Evolutionary conservation across 2,888 invertebrate genomes (phyloP).

Genomic region (Dasysyrphus albostriatus): DNA sequence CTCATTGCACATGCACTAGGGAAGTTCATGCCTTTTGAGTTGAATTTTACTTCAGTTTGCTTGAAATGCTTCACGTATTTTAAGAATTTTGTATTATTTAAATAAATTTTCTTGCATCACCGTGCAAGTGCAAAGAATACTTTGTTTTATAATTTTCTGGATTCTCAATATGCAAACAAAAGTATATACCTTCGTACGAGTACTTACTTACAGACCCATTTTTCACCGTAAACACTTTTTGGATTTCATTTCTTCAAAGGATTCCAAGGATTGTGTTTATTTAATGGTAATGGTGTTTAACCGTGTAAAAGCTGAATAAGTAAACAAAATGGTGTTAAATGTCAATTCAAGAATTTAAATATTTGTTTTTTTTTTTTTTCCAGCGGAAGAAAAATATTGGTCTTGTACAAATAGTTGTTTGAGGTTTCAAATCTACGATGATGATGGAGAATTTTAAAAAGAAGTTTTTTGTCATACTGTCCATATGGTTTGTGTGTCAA

Average conservation of each 20-base stretch:
- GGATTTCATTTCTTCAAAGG: neutral
- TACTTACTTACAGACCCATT: neutral
- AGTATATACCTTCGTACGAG: neutral
- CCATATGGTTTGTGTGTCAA: too few species aligned
- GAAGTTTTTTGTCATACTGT: too few species aligned
- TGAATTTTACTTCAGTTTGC: neutral
- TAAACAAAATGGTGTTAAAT: slow-evolving; percentile 3
- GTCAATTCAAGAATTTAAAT: neutral
- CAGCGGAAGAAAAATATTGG: too few species aligned
- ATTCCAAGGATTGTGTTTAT: neutral
- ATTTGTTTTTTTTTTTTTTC: neutral
- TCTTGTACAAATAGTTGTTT: too few species aligned
- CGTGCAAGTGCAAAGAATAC: neutral
- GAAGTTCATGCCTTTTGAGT: neutral
- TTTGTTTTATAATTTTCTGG: neutral
- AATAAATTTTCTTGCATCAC: neutral
- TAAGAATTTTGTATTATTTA: neutral
- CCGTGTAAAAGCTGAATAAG: neutral
- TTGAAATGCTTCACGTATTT: neutral
- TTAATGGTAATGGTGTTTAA: neutral
- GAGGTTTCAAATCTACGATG: too few species aligned
- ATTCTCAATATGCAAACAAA: neutral
- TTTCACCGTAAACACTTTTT: neutral
- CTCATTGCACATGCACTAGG: neutral
- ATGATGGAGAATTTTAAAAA: too few species aligned